These are phyloP conservation scores for Cremastobaeus sp. DNA, from an alignment of 2,888 invertebrate species.

Conservation along the genomic window DNA sequence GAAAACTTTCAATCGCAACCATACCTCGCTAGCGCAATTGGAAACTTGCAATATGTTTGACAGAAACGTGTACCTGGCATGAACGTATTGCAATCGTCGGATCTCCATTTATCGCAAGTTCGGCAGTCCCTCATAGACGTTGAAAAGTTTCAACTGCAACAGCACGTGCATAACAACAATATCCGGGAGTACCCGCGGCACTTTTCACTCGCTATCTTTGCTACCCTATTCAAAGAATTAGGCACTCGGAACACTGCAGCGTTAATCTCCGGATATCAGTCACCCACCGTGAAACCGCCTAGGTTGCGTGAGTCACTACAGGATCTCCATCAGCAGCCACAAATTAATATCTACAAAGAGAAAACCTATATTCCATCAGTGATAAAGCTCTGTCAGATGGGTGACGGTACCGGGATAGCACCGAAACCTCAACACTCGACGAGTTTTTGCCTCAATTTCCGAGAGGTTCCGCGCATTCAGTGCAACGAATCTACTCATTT, in stretches of 20 bases:
- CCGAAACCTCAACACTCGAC: too few species aligned
- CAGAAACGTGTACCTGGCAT: constrained; percentile 37
- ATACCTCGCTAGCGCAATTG: constrained; percentile 24
- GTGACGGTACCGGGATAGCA: too few species aligned
- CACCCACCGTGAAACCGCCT: too few species aligned
- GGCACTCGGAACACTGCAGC: not conserved
- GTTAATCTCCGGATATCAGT: not conserved
- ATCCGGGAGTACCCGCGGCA: constrained; percentile 13
- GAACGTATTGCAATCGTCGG: constrained; percentile 17
- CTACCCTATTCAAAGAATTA: not conserved
- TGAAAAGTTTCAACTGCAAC: constrained; percentile 30
- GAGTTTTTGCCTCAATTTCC: too few species aligned
- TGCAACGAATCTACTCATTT: too few species aligned
- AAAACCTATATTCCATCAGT: too few species aligned
- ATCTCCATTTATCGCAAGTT: constrained; percentile 40
- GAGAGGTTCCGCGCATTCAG: too few species aligned
- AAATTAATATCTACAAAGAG: not conserved
- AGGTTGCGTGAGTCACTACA: too few species aligned
- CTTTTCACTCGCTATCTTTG: not conserved
- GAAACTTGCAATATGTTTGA: constrained; percentile 3
- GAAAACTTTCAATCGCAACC: constrained; percentile 20
- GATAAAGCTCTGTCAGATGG: too few species aligned
- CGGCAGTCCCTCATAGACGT: constrained; percentile 23
- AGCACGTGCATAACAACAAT: constrained; percentile 41
- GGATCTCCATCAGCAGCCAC: constrained; percentile 1